Conservation (phyloP, 2,797 vertebrate genomes). For the Potorous gilbertii region DNA sequence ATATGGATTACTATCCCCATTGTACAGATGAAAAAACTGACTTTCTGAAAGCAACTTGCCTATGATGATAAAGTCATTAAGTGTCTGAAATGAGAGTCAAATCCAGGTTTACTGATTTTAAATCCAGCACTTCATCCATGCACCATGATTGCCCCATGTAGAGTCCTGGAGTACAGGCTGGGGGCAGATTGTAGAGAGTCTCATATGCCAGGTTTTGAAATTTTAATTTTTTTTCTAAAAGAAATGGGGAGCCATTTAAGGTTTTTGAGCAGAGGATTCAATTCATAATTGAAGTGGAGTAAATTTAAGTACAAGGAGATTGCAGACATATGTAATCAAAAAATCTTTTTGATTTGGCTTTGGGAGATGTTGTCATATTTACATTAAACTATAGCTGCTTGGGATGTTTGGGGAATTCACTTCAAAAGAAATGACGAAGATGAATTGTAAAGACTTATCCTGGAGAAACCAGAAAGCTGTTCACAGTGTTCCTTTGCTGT, state of each 20-base stretch:
- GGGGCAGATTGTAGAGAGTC: not conserved
- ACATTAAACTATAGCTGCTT: conserved; percentile 41
- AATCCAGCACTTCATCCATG: not conserved
- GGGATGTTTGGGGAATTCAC: conserved; percentile 33
- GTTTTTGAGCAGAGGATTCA: not conserved
- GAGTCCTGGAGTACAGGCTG: not conserved
- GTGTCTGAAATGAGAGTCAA: not conserved
- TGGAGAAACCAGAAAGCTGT: conserved; percentile 5
- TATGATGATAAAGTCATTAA: not conserved
- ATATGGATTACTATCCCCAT: not conserved
- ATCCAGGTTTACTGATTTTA: not conserved
- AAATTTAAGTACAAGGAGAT: not conserved
- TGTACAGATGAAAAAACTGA: not conserved
- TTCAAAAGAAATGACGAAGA: conserved; percentile 52
- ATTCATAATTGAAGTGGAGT: not conserved
- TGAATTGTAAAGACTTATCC: not conserved
- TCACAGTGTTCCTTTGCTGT: not conserved
- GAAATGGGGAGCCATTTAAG: not conserved
- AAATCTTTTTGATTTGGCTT: conserved; percentile 46
- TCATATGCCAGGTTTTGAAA: not conserved
- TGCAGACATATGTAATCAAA: conserved; percentile 23
- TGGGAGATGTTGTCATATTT: conserved; percentile 29
- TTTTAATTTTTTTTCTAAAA: not conserved
- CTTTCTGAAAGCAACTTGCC: not conserved
- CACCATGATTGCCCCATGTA: not conserved